Conservation (phyloP, 1,140 invertebrate species). For the Drosophila sulfurigaster region DNA sequence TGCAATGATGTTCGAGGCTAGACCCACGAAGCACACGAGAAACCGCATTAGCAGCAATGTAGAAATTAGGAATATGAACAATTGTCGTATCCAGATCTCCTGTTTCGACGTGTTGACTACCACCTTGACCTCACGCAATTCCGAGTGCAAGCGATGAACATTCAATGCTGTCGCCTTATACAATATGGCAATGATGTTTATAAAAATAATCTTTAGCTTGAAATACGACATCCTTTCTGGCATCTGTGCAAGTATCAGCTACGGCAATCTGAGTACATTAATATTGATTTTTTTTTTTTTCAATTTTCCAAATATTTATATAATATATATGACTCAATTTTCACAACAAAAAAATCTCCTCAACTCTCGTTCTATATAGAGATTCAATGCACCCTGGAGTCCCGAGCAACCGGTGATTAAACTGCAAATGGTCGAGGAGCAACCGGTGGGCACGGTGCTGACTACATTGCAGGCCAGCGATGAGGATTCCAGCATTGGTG, state of each 20-base stretch:
- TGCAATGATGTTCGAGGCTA: constrained; percentile 70
- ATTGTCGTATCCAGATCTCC: constrained; percentile 57
- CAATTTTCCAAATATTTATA: constrained; percentile 3
- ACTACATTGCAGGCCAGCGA: constrained; percentile 93
- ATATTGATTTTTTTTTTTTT: neutral
- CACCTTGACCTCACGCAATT: constrained; percentile 52
- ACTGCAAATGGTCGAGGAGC: constrained; percentile 92
- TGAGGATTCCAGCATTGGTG: constrained; percentile 92
- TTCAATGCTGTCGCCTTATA: constrained; percentile 63
- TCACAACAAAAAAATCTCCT: constrained; percentile 14
- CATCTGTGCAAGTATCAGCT: neutral
- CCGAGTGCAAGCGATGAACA: constrained; percentile 52
- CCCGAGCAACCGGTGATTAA: constrained; percentile 89
- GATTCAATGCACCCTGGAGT: constrained; percentile 90
- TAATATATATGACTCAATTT: constrained; percentile 27
- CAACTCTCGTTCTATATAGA: constrained; percentile 44
- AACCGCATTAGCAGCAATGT: constrained; percentile 59
- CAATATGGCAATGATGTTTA: constrained; percentile 68
- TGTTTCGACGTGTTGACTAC: constrained; percentile 38
- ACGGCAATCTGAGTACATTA: neutral
- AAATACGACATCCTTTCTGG: constrained; percentile 35
- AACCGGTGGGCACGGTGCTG: constrained; percentile 92
- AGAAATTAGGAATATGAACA: constrained; percentile 55
- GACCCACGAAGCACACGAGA: constrained; percentile 56
- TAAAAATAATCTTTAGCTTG: constrained; percentile 62